Evolutionary conservation across 2,888 invertebrate species (phyloP).

Genomic region (Tinea semifulvella): DNA sequence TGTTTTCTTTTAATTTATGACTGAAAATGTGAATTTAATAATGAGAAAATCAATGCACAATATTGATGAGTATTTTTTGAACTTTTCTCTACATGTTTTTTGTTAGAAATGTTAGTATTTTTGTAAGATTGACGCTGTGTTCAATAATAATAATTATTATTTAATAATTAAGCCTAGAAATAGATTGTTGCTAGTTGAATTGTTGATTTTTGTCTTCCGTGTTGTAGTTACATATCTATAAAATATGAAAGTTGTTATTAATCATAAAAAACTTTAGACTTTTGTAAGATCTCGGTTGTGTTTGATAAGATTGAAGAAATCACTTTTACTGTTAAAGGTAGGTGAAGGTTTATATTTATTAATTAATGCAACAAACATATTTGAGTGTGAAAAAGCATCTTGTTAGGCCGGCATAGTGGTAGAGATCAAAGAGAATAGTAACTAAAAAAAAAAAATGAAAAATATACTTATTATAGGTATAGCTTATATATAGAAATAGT

Average conservation of each 20-base stretch:
- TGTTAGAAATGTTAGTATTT: constrained; percentile 5
- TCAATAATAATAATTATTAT: constrained; percentile 21
- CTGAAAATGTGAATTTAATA: constrained; percentile 41
- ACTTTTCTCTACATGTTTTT: constrained; percentile 12
- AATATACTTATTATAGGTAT: too few relatives aligned
- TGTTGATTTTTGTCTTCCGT: constrained; percentile 27
- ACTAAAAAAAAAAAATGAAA: too few relatives aligned
- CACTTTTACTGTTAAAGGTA: constrained; percentile 42
- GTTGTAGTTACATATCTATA: constrained; percentile 14
- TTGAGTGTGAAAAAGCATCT: too few relatives aligned
- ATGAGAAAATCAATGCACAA: constrained; percentile 22
- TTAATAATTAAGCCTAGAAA: constrained; percentile 18
- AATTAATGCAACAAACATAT: too few relatives aligned
- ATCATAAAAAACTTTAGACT: too few relatives aligned
- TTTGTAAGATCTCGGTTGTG: too few relatives aligned
- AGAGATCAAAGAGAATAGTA: too few relatives aligned
- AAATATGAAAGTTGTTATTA: background rate
- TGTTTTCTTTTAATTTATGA: constrained; percentile 45
- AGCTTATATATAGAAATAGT: too few relatives aligned
- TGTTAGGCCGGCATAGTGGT: too few relatives aligned
- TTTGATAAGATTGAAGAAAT: constrained; percentile 40
- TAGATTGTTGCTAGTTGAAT: constrained; percentile 25
- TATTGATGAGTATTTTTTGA: background rate
- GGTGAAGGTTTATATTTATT: constrained; percentile 24
- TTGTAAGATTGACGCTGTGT: constrained; percentile 14